A percentile compares a stretch with the other conserved stretches of the same genome.
These are phyloP conservation scores for Alosa sapidissima DNA, from an alignment of 2,797 vertebrate genomes.

Conservation along the genomic window DNA sequence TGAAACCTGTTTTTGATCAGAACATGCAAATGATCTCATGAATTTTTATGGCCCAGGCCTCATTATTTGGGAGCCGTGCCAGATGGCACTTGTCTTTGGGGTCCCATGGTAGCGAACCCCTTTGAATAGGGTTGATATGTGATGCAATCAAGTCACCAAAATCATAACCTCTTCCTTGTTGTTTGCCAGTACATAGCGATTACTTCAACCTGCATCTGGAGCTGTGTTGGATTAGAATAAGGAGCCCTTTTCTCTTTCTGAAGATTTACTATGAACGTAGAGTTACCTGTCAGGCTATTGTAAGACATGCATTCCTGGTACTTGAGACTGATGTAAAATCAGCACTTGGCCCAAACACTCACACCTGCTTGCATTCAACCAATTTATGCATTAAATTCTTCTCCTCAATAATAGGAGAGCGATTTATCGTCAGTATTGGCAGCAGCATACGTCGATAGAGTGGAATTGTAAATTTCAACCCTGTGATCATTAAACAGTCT, in stretches of 20 bases:
- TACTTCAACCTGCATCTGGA: background rate
- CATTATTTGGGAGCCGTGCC: slow-evolving; percentile 30
- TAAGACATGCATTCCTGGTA: background rate
- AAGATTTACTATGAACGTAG: background rate
- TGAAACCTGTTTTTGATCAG: slow-evolving; percentile 29
- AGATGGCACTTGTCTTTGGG: slow-evolving; percentile 27
- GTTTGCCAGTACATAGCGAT: background rate
- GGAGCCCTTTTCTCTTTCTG: background rate
- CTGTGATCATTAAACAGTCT: slow-evolving; percentile 16
- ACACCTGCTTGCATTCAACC: slow-evolving; percentile 10
- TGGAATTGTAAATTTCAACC: background rate
- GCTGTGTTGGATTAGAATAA: background rate
- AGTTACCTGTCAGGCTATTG: background rate
- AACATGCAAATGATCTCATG: slow-evolving; percentile 32
- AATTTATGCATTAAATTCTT: slow-evolving; percentile 32
- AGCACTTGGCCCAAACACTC: background rate
- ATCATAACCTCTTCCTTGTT: background rate
- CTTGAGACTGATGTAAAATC: background rate
- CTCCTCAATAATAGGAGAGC: slow-evolving; percentile 23
- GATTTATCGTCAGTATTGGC: slow-evolving; percentile 27
- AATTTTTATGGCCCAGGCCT: slow-evolving; percentile 33
- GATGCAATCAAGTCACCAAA: slow-evolving; percentile 5
- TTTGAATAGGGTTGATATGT: background rate
- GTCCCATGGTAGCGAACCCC: background rate
- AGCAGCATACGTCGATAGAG: background rate